Conservation (phyloP, 92 coral and sea anemone species). For the Metridium senile region DNA sequence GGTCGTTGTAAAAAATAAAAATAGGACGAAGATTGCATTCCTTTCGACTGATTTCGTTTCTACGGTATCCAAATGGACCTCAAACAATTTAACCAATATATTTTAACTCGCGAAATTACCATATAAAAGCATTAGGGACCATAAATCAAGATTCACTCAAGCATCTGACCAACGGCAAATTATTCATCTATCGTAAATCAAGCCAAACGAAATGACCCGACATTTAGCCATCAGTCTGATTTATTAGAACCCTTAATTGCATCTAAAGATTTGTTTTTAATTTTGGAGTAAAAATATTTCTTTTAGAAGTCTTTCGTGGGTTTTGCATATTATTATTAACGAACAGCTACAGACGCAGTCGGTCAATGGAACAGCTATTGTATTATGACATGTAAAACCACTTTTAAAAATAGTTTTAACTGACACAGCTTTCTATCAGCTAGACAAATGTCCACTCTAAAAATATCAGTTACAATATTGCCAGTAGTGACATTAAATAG, state of each 20-base stretch:
- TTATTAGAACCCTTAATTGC: background rate
- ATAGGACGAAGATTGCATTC: background rate
- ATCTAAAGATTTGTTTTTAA: background rate
- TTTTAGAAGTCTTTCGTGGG: too few species aligned
- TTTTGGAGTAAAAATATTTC: background rate
- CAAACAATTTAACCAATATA: conserved; percentile 6
- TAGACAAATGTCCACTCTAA: too few species aligned
- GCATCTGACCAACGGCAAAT: background rate
- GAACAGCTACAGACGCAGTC: background rate
- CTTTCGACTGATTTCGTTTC: background rate
- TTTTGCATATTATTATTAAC: background rate
- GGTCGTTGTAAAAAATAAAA: background rate
- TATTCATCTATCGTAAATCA: background rate
- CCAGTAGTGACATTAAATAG: too few species aligned
- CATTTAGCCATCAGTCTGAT: background rate
- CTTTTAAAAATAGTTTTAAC: background rate
- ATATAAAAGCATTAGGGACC: background rate
- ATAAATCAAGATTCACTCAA: conserved; percentile 1
- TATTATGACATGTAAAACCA: too few species aligned
- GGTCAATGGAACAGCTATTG: background rate
- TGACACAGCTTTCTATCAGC: background rate
- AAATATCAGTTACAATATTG: too few species aligned
- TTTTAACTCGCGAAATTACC: too few species aligned
- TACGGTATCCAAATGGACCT: background rate
- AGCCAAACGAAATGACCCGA: background rate